These are phyloP conservation scores for Trinorchestia longiramus DNA, from an alignment of 1,140 invertebrate species.

Conservation along the genomic window DNA sequence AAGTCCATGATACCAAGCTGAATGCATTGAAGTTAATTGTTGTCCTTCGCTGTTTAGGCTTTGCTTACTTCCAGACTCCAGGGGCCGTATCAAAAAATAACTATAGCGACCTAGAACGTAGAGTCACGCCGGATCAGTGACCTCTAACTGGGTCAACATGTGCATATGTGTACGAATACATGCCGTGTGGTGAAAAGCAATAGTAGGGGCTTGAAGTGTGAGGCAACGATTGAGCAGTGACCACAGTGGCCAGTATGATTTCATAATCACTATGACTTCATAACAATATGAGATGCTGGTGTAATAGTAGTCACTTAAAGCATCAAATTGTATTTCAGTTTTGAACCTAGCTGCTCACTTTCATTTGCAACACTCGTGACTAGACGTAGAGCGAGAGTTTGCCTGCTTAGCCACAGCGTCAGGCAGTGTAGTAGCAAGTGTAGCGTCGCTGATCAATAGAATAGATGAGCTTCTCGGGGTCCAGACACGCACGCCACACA, in stretches of 20 bases:
- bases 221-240: background rate
- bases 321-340: background rate
- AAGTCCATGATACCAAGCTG: background rate
- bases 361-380: background rate
- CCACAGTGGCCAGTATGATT: background rate
- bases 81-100: background rate
- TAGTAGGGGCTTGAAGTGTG: background rate
- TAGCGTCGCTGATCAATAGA: slow-evolving; percentile 11
- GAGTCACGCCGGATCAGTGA: background rate
- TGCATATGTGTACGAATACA: no score
- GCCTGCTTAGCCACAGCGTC: background rate
- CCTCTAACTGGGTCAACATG: background rate
- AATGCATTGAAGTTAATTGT: background rate
- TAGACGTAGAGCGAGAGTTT: background rate
- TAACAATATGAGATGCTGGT: background rate
- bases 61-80: background rate
- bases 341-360: background rate
- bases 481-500: background rate
- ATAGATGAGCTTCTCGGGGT: slow-evolving; percentile 23
- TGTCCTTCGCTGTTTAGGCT: background rate
- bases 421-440: slow-evolving; percentile 17
- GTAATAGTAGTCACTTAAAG: background rate
- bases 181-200: background rate
- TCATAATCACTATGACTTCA: background rate
- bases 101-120: background rate